phyloP scores from a whole-genome alignment of 1,140 invertebrate genomes.

The Drosophila yakuba region DNA sequence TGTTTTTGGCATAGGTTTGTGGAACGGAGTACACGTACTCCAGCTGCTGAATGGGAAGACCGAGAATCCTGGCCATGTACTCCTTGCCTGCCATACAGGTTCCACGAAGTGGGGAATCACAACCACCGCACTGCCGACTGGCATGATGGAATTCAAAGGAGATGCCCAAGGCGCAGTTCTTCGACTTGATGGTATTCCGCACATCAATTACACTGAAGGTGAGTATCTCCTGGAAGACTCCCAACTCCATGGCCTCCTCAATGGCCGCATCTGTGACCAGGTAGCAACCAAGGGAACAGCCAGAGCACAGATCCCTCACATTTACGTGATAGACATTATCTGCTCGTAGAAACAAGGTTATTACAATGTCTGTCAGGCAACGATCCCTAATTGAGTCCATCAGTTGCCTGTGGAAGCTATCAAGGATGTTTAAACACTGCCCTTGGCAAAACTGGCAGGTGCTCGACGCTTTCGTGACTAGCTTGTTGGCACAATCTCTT shows the following conservation, averaged over 20 bases:
- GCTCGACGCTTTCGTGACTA: slow-evolving; percentile 31
- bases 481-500: no score
- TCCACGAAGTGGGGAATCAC: background rate
- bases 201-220: slow-evolving; percentile 70
- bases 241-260: slow-evolving; percentile 37
- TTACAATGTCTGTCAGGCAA: slow-evolving; percentile 24
- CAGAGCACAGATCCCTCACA: slow-evolving; percentile 27
- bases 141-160: slow-evolving; percentile 54
- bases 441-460: slow-evolving; percentile 49
- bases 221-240: slow-evolving; percentile 63
- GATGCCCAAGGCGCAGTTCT: slow-evolving; percentile 32
- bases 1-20: background rate
- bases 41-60: background rate
- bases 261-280: slow-evolving; percentile 62
- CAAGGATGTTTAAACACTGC: slow-evolving; percentile 12
- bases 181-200: slow-evolving; percentile 44
- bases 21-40: slow-evolving; percentile 1
- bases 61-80: background rate
- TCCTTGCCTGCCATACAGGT: background rate
- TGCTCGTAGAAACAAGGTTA: slow-evolving; percentile 56
- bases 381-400: slow-evolving; percentile 28
- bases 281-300: slow-evolving; percentile 52
- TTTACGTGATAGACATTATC: slow-evolving; percentile 76
- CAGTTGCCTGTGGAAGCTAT: slow-evolving; percentile 29
- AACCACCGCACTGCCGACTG: slow-evolving; percentile 34